Conservation (phyloP, 1,140 invertebrate species). For the Periplaneta americana region DNA sequence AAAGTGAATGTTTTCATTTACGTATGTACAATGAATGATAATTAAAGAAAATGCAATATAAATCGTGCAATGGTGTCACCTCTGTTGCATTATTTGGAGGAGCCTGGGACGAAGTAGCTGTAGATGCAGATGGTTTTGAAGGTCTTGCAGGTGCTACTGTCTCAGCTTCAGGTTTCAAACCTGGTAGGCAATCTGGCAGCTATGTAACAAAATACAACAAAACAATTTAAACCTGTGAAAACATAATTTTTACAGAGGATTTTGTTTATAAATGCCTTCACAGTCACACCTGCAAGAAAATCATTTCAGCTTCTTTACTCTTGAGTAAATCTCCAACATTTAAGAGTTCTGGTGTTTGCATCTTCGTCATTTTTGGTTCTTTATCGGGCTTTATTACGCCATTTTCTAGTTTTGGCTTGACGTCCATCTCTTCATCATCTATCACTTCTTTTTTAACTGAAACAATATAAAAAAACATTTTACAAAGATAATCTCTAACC, state of each 20-base stretch:
- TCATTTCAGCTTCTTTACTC: not conserved
- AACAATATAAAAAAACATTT: not conserved
- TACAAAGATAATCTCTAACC: too few relatives aligned
- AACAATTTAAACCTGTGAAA: not conserved
- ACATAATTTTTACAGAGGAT: not conserved
- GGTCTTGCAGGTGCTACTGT: not conserved
- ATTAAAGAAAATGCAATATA: too few relatives aligned
- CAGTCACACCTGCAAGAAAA: not conserved
- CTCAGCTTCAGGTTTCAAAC: conserved; percentile 23
- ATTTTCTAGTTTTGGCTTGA: not conserved
- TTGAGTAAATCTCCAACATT: not conserved
- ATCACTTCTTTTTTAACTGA: not conserved
- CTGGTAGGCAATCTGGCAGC: conserved; percentile 14
- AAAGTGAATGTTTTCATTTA: too few relatives aligned
- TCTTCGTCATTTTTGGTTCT: not conserved
- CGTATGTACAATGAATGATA: too few relatives aligned
- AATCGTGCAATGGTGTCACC: too few relatives aligned
- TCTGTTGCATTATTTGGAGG: not conserved
- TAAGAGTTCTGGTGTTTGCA: conserved; percentile 12
- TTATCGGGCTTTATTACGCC: not conserved
- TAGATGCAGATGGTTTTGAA: not conserved
- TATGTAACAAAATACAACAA: not conserved
- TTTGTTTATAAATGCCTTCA: not conserved
- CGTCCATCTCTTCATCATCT: not conserved
- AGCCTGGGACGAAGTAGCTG: not conserved